Conservation (phyloP, 2,888 invertebrate species). For the Ferdinandea cuprea region DNA sequence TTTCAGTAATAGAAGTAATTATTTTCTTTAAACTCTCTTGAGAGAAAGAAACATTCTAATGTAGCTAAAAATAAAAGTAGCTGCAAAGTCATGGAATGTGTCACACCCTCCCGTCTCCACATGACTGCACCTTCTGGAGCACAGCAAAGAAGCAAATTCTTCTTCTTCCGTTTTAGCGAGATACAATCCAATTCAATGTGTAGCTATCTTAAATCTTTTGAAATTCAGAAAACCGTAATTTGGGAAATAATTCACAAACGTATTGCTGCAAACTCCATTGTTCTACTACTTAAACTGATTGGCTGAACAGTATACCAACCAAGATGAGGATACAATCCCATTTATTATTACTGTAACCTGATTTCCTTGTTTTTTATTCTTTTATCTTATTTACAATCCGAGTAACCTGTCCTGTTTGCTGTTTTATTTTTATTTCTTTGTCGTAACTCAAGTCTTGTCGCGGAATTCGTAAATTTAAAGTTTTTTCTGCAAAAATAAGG, state of each 20-base stretch:
- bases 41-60: too few relatives aligned
- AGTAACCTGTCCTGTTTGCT: background rate
- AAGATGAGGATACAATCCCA: constrained; percentile 23
- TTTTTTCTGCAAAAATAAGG: constrained; percentile 44
- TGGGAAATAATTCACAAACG: background rate
- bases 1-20: too few relatives aligned
- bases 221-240: too few relatives aligned
- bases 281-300: constrained; percentile 30
- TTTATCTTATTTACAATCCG: constrained; percentile 19
- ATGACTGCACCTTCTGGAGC: too few relatives aligned
- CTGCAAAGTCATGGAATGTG: too few relatives aligned
- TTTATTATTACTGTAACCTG: constrained; percentile 44
- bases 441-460: constrained; percentile 36
- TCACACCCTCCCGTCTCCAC: too few relatives aligned
- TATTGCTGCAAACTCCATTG: background rate
- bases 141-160: too few relatives aligned
- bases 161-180: too few relatives aligned
- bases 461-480: constrained; percentile 51
- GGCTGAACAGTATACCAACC: constrained; percentile 15
- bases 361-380: constrained; percentile 30
- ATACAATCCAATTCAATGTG: too few relatives aligned
- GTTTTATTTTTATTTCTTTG: background rate
- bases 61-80: too few relatives aligned
- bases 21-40: too few relatives aligned
- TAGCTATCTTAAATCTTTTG: too few relatives aligned